Conservation (phyloP, 2,113 vertebrate species). For the Cinclus cinclus region DNA sequence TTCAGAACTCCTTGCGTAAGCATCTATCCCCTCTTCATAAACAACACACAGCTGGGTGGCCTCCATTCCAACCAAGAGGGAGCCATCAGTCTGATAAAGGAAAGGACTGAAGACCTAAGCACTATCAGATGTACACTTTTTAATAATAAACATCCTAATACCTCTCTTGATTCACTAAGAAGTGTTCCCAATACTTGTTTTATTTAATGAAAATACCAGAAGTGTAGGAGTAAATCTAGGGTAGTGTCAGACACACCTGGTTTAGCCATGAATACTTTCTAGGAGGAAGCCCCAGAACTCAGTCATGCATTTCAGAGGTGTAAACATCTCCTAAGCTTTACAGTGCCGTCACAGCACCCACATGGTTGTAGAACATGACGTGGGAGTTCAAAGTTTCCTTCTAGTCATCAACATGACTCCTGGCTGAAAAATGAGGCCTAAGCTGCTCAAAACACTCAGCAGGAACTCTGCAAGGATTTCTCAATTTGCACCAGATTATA, state of each 20-base stretch:
- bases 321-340: neutral
- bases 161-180: neutral
- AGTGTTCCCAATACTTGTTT: neutral
- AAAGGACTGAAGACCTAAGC: neutral
- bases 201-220: neutral
- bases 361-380: rapidly evolving
- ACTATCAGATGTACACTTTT: neutral
- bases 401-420: neutral
- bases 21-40: neutral
- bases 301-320: neutral
- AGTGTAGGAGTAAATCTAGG: neutral
- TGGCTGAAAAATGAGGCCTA: neutral
- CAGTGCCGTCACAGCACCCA: neutral
- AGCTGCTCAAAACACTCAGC: neutral
- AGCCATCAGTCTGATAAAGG: neutral
- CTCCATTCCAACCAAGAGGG: neutral
- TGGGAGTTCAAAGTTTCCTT: neutral
- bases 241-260: neutral
- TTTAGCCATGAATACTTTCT: neutral
- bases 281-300: neutral
- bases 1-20: neutral
- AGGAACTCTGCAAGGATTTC: neutral
- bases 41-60: neutral
- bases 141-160: neutral
- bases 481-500: neutral